Conservation (phyloP, 2,888 invertebrate genomes). For the Perizoma flavofasciatum region DNA sequence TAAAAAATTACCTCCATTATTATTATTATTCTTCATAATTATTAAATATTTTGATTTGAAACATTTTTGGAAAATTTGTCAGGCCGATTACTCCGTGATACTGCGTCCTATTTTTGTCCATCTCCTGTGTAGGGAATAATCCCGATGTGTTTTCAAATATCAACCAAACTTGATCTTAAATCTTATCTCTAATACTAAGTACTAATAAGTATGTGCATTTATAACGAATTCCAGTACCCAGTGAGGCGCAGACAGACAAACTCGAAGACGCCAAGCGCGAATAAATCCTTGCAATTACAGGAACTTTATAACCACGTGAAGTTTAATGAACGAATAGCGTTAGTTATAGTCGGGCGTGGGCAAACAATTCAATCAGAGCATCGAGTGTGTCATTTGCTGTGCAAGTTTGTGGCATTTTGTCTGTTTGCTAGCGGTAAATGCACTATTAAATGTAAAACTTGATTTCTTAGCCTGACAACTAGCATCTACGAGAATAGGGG, state of each 20-base stretch:
- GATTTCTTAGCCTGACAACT: too few relatives aligned
- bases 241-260: constrained; percentile 23
- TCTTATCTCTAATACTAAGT: background rate
- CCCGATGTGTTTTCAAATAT: too few relatives aligned
- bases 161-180: too few relatives aligned
- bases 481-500: too few relatives aligned
- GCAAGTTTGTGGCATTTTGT: constrained; percentile 9
- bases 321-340: constrained; percentile 56
- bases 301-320: constrained; percentile 50
- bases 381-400: constrained; percentile 51
- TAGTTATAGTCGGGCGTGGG: constrained; percentile 47
- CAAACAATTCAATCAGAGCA: constrained; percentile 58
- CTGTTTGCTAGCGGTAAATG: constrained; percentile 18
- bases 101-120: too few relatives aligned
- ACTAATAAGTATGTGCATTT: constrained; percentile 17
- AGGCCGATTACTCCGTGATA: too few relatives aligned
- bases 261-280: constrained; percentile 30
- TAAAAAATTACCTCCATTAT: too few relatives aligned
- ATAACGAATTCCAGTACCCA: constrained; percentile 15
- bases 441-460: background rate
- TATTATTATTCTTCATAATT: too few relatives aligned
- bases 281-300: constrained; percentile 38
- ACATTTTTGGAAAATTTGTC: too few relatives aligned
- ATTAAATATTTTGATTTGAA: too few relatives aligned
- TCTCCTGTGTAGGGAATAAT: too few relatives aligned